A percentile compares a stretch with the other conserved stretches of the same genome.
These are phyloP conservation scores for Smutsia gigantea DNA, from an alignment of 2,797 vertebrate species.

Conservation along the genomic window DNA sequence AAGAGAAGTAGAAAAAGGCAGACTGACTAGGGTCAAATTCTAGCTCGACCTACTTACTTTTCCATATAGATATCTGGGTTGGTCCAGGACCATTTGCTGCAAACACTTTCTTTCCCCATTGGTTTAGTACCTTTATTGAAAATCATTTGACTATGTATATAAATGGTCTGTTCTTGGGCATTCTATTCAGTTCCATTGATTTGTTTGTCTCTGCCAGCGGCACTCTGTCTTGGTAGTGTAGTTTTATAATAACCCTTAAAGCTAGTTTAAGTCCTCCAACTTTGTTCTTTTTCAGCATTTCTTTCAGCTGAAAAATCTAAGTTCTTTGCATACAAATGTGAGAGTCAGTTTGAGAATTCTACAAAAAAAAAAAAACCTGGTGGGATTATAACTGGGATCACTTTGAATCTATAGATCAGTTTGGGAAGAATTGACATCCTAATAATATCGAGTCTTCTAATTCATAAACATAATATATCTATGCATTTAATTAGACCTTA, in stretches of 20 bases:
- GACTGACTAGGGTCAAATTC: neutral
- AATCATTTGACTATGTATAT: neutral
- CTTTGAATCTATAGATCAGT: neutral
- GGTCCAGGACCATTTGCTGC: neutral
- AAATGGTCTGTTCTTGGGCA: neutral
- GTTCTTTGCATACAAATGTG: neutral
- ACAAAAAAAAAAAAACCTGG: neutral
- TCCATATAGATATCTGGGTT: neutral
- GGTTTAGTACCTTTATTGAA: neutral
- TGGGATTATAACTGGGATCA: neutral
- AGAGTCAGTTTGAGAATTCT: constrained; percentile 21
- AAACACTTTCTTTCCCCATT: neutral
- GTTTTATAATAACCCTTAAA: neutral
- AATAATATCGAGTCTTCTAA: neutral
- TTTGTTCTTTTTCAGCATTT: neutral
- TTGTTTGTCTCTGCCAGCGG: neutral
- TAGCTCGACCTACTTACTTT: neutral
- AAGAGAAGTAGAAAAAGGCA: neutral
- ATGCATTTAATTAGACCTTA: neutral
- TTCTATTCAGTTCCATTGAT: neutral
- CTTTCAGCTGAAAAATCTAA: neutral
- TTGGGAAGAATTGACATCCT: neutral
- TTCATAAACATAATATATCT: neutral
- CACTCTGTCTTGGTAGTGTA: neutral
- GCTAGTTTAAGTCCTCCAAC: neutral